Conservation (phyloP, 2,797 vertebrate genomes). For the Epinephelus coioides region DNA sequence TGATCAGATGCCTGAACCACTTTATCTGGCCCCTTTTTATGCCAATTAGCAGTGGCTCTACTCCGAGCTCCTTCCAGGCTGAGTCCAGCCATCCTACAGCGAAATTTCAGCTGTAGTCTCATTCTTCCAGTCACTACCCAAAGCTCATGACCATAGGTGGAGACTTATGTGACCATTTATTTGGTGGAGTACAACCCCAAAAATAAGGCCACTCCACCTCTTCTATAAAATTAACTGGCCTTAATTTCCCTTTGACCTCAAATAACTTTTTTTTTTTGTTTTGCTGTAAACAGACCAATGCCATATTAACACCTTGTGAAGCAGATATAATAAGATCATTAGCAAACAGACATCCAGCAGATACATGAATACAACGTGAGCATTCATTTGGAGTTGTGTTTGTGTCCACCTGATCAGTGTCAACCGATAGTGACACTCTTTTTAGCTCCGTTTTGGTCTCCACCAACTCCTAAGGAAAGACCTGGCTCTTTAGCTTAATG, state of each 20-base stretch:
- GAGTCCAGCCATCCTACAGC: no score
- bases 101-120: no score
- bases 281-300: background rate
- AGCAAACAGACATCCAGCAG: background rate
- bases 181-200: no score
- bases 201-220: background rate
- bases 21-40: no score
- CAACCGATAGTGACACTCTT: background rate
- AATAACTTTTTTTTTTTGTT: background rate
- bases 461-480: background rate
- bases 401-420: background rate
- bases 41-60: no score
- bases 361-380: background rate
- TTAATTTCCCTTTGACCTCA: background rate
- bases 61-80: no score
- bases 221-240: background rate
- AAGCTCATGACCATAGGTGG: no score
- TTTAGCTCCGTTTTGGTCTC: background rate
- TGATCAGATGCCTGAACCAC: no score
- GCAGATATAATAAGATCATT: background rate
- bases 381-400: background rate
- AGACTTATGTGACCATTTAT: no score
- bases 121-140: no score
- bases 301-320: background rate
- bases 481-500: background rate